Conservation (phyloP, 2,113 vertebrate genomes). For the Psettodes erumei region DNA sequence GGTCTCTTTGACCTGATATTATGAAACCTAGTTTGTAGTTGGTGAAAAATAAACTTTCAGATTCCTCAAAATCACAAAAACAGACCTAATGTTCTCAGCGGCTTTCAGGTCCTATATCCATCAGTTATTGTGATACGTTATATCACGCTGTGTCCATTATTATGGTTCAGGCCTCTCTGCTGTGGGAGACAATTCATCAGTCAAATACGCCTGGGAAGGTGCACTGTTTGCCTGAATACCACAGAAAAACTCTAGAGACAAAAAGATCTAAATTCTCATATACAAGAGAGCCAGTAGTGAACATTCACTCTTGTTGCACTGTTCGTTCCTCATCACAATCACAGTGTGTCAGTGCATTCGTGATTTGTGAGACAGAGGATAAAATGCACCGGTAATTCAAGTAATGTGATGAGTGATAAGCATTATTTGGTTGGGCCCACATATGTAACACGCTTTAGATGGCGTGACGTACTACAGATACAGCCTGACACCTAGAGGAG, state of each 20-base stretch:
- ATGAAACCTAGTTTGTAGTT: neutral
- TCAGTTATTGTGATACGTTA: slow-evolving; percentile 63
- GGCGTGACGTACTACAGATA: neutral
- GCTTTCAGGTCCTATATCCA: slow-evolving; percentile 67
- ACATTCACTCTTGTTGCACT: slow-evolving; percentile 13
- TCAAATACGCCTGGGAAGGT: slow-evolving; percentile 47
- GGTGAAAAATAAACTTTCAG: slow-evolving; percentile 51
- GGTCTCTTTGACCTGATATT: neutral
- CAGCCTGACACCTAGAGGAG: slow-evolving; percentile 77
- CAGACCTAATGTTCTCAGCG: slow-evolving; percentile 52
- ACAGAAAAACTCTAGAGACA: slow-evolving; percentile 34
- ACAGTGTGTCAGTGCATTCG: slow-evolving; percentile 6
- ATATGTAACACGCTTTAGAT: neutral
- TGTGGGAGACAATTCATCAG: slow-evolving; percentile 55
- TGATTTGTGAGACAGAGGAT: slow-evolving; percentile 1
- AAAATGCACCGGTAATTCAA: slow-evolving; percentile 21
- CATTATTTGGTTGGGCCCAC: slow-evolving; percentile 27
- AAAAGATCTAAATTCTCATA: slow-evolving; percentile 34
- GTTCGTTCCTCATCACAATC: slow-evolving; percentile 12
- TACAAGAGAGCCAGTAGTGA: slow-evolving; percentile 14
- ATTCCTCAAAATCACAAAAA: slow-evolving; percentile 65
- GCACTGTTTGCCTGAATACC: slow-evolving; percentile 30
- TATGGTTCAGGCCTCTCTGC: slow-evolving; percentile 51
- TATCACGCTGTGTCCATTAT: slow-evolving; percentile 67
- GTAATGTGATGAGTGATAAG: neutral